Conservation (phyloP, 2,797 vertebrate genomes). For the Bucorvus abyssinicus region DNA sequence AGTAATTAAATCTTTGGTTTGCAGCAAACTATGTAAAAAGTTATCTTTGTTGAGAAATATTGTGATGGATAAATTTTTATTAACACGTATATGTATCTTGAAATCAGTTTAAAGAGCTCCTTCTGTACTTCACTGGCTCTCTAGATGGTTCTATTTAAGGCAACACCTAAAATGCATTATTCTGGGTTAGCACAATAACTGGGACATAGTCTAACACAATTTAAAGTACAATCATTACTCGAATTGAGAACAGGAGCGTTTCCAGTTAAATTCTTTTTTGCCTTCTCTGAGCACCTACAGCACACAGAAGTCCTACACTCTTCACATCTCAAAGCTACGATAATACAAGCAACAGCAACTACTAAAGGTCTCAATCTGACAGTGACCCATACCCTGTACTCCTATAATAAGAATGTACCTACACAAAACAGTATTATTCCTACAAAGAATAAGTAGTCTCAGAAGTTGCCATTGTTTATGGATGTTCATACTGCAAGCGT, state of each 20-base stretch:
- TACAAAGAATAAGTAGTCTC: neutral
- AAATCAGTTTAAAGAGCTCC: neutral
- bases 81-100: neutral
- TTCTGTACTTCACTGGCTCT: neutral
- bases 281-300: neutral
- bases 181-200: constrained; percentile 36
- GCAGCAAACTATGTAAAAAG: neutral
- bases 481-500: neutral
- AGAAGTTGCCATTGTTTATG: neutral
- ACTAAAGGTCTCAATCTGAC: neutral
- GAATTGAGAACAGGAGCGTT: neutral
- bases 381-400: neutral
- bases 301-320: neutral
- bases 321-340: accelerated
- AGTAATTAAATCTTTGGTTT: neutral
- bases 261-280: neutral
- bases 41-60: neutral
- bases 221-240: neutral
- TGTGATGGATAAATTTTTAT: neutral
- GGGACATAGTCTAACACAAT: neutral
- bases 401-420: neutral
- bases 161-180: constrained; percentile 20
- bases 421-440: neutral
- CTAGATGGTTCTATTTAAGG: constrained; percentile 43
- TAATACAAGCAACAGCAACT: neutral